phyloP scores from a whole-genome alignment of 1,140 invertebrate species.

The Dinoponera quadriceps region DNA sequence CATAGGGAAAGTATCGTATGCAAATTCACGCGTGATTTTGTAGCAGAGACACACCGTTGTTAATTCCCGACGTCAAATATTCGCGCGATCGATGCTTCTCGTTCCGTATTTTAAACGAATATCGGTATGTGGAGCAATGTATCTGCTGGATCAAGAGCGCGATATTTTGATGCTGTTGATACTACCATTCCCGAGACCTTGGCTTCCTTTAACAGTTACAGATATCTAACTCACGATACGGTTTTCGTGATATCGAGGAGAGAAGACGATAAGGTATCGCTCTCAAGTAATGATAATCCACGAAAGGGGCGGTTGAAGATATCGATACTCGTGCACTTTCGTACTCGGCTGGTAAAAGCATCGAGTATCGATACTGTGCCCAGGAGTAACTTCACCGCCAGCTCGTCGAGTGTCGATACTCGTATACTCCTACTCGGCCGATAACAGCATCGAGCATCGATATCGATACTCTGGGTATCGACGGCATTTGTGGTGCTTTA shows the following conservation, averaged over 20 bases:
- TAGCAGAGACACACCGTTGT: too few species aligned
- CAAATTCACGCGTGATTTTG: too few species aligned
- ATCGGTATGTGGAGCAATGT: too few species aligned
- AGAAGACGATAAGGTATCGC: too few species aligned
- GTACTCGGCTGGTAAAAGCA: background rate
- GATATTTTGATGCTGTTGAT: background rate
- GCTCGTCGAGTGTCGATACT: background rate
- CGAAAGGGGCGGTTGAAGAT: background rate
- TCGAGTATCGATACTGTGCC: conserved; percentile 1
- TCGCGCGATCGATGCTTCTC: too few species aligned
- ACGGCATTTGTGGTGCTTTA: background rate
- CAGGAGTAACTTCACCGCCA: too few species aligned
- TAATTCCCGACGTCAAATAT: too few species aligned
- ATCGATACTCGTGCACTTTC: conserved; percentile 16
- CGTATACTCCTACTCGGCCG: background rate
- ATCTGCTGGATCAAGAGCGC: too few species aligned
- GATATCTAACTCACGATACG: background rate
- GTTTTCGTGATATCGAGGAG: background rate
- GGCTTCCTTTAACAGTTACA: background rate
- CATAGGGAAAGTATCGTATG: background rate
- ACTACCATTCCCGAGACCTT: background rate
- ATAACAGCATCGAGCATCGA: background rate
- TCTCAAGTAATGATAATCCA: too few species aligned
- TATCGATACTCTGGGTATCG: background rate
- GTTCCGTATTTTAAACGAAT: too few species aligned